A percentile compares a stretch with the other conserved stretches of the same genome.
These are phyloP conservation scores for Lophotriccus pileatus DNA, from an alignment of 2,797 vertebrate genomes.

Conservation along the genomic window DNA sequence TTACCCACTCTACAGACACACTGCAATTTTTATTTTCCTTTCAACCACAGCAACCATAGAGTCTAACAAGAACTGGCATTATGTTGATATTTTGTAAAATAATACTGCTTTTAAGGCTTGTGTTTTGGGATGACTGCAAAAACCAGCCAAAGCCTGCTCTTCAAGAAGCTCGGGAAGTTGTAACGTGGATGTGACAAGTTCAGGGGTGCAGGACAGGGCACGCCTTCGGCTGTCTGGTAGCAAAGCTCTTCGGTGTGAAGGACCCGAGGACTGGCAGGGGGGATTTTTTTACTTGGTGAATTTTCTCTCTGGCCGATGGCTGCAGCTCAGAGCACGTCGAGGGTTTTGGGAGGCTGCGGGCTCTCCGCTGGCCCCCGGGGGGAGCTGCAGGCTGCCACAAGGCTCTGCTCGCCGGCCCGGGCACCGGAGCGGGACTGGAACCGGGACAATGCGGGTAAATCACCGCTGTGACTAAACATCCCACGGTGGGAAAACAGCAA, in stretches of 20 bases:
- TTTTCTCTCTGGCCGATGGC: background rate
- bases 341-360: background rate
- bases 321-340: background rate
- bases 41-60: background rate
- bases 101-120: background rate
- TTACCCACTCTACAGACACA: background rate
- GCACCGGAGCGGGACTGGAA: background rate
- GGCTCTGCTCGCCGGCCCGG: background rate
- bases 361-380: conserved; percentile 38
- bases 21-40: conserved; percentile 19
- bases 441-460: background rate
- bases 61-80: background rate
- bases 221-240: background rate
- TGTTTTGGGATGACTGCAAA: background rate
- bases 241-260: background rate
- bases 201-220: background rate
- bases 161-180: background rate
- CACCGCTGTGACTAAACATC: background rate
- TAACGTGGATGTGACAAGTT: accelerated
- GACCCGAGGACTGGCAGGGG: background rate
- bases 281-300: background rate
- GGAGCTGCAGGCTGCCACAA: conserved; percentile 53
- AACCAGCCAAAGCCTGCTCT: background rate
- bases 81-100: conserved; percentile 13
- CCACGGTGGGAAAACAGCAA: background rate